These are phyloP conservation scores for Amphimedon queenslandica DNA, from an alignment of 37 sponge, comb jelly and placozoan species.

Conservation along the genomic window DNA sequence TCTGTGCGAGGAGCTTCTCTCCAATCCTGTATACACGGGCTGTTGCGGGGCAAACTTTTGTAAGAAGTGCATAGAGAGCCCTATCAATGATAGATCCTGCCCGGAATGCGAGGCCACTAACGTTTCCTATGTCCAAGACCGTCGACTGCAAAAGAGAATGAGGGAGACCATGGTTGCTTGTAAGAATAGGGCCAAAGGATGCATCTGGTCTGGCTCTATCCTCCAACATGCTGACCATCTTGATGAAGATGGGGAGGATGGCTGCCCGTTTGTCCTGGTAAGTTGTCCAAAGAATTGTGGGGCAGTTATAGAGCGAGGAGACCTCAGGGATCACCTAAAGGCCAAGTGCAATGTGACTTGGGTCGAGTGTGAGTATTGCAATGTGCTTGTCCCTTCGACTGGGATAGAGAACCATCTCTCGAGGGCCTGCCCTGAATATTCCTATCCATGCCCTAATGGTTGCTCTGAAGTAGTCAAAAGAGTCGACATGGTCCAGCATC, in stretches of 20 bases:
- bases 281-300: slow-evolving; percentile 17
- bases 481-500: neutral
- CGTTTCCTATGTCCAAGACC: neutral
- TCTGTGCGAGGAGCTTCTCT: neutral
- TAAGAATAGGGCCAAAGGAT: neutral
- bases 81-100: neutral
- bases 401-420: neutral
- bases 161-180: neutral
- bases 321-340: neutral
- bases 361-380: slow-evolving; percentile 14
- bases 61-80: neutral
- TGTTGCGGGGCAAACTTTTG: neutral
- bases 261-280: neutral
- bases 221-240: neutral
- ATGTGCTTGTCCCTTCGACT: neutral
- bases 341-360: neutral
- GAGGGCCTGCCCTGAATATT: neutral
- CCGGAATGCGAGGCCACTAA: neutral
- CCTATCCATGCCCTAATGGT: neutral
- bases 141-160: neutral
- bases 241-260: neutral
- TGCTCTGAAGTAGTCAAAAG: slow-evolving; percentile 3
- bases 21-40: neutral
- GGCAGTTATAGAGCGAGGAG: neutral
- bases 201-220: neutral